A percentile compares a stretch with the other conserved stretches of the same genome.
Conservation (phyloP, 2,113 vertebrate genomes). For the Cheilinus undulatus region DNA sequence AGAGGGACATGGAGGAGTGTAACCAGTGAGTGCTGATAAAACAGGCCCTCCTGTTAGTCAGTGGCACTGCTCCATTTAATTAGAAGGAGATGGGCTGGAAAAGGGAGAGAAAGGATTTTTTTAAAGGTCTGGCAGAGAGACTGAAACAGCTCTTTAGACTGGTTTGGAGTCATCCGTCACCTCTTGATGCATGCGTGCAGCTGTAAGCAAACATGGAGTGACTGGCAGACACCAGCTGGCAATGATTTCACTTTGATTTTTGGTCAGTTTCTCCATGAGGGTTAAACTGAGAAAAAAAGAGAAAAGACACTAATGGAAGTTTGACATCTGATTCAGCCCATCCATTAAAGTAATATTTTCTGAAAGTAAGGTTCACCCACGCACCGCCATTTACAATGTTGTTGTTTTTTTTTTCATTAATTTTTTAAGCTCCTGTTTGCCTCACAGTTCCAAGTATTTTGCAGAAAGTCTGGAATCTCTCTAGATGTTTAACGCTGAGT, state of each 20-base stretch:
- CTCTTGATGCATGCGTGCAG: slow-evolving; percentile 20
- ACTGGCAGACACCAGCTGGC: slow-evolving; percentile 6
- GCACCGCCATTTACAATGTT: too few relatives aligned
- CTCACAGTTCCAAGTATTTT: too few relatives aligned
- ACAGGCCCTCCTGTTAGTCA: slow-evolving; percentile 58
- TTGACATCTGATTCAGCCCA: too few relatives aligned
- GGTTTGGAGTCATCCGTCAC: slow-evolving; percentile 43
- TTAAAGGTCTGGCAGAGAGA: slow-evolving; percentile 34
- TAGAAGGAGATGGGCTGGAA: slow-evolving; percentile 59
- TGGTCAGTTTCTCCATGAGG: too few relatives aligned
- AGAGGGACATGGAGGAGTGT: slow-evolving; percentile 41
- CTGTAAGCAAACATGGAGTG: slow-evolving; percentile 24
- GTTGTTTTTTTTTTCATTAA: too few relatives aligned
- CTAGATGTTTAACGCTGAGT: too few relatives aligned
- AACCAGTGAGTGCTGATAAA: slow-evolving; percentile 71
- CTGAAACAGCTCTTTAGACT: slow-evolving; percentile 39
- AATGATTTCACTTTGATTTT: not conserved
- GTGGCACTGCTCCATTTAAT: slow-evolving; percentile 69
- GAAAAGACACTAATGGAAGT: too few relatives aligned
- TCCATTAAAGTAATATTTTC: too few relatives aligned
- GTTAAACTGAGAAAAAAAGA: too few relatives aligned
- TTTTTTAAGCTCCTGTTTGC: too few relatives aligned
- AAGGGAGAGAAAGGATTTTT: slow-evolving; percentile 37
- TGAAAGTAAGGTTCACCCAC: too few relatives aligned
- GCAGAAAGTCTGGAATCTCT: too few relatives aligned